These are phyloP conservation scores for Pseudopodoces humilis DNA, from an alignment of 2,113 vertebrate species.

Conservation along the genomic window DNA sequence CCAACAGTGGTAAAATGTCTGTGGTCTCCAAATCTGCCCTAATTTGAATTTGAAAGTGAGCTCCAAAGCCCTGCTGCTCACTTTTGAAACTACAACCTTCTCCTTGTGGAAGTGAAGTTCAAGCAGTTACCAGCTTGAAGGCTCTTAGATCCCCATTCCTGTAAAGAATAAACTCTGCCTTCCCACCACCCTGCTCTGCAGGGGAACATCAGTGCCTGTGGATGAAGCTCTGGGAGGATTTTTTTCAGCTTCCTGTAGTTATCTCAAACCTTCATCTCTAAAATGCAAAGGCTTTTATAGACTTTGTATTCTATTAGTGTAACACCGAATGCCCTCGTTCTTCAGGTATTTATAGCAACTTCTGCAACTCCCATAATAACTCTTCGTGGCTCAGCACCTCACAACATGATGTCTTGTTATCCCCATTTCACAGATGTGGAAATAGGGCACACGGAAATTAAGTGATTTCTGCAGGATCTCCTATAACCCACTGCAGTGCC, in stretches of 20 bases:
- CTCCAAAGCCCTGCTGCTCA: background rate
- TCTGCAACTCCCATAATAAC: conserved; percentile 55
- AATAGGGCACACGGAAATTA: background rate
- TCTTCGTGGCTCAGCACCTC: conserved; percentile 41
- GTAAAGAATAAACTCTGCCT: background rate
- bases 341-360: conserved; percentile 58
- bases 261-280: background rate
- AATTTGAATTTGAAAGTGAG: conserved; percentile 10
- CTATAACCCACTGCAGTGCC: background rate
- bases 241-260: background rate
- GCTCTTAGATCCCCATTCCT: background rate
- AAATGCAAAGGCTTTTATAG: background rate
- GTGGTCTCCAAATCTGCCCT: background rate
- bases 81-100: background rate
- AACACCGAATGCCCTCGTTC: conserved; percentile 30
- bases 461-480: background rate
- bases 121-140: background rate
- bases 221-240: background rate
- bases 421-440: conserved; percentile 49
- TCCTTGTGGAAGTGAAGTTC: background rate
- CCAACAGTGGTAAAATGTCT: background rate
- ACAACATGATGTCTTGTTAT: background rate
- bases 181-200: background rate
- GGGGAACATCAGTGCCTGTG: background rate
- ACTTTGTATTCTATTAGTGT: conserved; percentile 36